phyloP scores from a whole-genome alignment of 2,113 vertebrate species.

The Pitta sordida region DNA sequence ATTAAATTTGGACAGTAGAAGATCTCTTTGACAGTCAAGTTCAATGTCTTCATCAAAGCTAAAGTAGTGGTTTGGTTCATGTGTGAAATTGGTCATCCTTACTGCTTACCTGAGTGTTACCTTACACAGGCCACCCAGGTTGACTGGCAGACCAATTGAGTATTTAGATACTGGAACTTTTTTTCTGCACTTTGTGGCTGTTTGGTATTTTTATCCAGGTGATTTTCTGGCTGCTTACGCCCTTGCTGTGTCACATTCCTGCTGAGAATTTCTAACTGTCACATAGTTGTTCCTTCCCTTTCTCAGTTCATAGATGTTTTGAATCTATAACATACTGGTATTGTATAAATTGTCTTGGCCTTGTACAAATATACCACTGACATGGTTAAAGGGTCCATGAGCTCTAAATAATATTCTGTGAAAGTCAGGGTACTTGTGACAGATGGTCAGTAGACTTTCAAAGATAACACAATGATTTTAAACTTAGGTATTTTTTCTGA shows the following conservation, averaged over 20 bases:
- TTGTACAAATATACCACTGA: neutral
- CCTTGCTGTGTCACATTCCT: neutral
- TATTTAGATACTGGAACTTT: neutral
- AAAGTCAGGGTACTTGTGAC: neutral
- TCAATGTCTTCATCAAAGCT: neutral
- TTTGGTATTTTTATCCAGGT: fast-evolving
- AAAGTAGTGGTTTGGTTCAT: neutral
- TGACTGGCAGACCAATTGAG: neutral
- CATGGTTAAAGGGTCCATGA: neutral
- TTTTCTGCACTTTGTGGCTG: neutral
- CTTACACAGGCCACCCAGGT: neutral
- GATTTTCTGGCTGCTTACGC: neutral
- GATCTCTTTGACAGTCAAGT: neutral
- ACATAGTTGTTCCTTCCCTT: neutral
- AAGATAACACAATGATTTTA: neutral
- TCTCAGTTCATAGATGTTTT: neutral
- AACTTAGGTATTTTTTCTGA: neutral
- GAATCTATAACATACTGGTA: neutral
- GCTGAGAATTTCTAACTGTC: neutral
- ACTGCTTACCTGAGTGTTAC: neutral
- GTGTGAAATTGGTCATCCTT: neutral
- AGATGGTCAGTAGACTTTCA: neutral
- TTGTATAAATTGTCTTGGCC: neutral
- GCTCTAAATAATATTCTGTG: neutral
- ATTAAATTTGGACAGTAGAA: neutral